Base-by-base conservation (phyloP, 30 jellyfish, hydroid and myxozoan genomes). In the Hydra vulgaris region DNA sequence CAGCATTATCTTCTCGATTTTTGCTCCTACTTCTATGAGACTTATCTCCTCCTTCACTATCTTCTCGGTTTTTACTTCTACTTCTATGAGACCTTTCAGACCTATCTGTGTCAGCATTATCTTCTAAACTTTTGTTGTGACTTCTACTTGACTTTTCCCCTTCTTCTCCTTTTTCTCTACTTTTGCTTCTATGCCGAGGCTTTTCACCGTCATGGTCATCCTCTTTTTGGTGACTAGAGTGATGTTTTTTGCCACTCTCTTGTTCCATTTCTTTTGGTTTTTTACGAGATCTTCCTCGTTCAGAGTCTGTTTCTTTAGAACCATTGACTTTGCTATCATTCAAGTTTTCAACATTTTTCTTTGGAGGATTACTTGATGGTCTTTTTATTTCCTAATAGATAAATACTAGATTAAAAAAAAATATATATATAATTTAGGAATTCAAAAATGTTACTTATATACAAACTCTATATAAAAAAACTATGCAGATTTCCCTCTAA, bases 121-220 rank as follows among this genome's bases (percentile, higher is more conserved):
- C 87, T 66, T 66, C 87, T 18, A 21, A 18, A 68, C 72, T 25
- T 70, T 40, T 21, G 69, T 83, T 80, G 26, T 81, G 82, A 80
- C 87, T 80, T 80, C 87, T 23, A 20, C 87, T 27, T 21, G 87
- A 81, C 69, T 80, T 79, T 17, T 79, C 87, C 1, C 87, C 87
- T 24, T 80, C 70, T 69, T 83, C 80, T 1, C 56, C 53, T 54
- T 66, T 54, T 17, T 23, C 23, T 15, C 86, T 72, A 79, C 74
- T 56, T 27, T 26, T 79, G 8, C 80, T 53, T 53, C 84, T 15
- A 52, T 76, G 74, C n/a, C 84, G 55, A 18, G 67, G 67, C 16
- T 56, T 54, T 18, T 79, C 83, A 53, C 68, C 66, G 54, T 27
- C 67, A 8, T 66, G 55, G 17, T 79, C 86, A 1, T 72, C 81